Percentiles rank a stretch among this genome's conserved stretches.
Evolutionary conservation across 2,888 invertebrate species (phyloP).

Genomic region (Brenthis daphne): DNA sequence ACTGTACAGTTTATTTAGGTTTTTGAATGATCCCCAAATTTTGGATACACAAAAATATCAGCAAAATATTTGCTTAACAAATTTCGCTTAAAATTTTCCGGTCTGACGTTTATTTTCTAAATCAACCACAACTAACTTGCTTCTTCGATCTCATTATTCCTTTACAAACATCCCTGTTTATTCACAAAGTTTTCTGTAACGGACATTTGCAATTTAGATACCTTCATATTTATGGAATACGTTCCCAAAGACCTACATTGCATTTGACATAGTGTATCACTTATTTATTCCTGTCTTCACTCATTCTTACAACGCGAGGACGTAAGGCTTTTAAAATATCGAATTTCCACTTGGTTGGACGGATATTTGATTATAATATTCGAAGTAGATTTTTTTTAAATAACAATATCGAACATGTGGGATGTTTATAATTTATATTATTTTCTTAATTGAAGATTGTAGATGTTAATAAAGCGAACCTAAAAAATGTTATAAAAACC

Average conservation of each 20-base stretch:
- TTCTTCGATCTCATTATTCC: slow-evolving; percentile 29
- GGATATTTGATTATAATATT: too few species aligned
- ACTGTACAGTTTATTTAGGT: slow-evolving; percentile 13
- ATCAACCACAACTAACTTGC: slow-evolving; percentile 19
- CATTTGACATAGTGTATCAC: slow-evolving; percentile 37
- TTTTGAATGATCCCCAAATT: slow-evolving; percentile 7
- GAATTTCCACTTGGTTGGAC: background rate
- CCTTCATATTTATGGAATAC: slow-evolving; percentile 38
- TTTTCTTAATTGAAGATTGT: too few species aligned
- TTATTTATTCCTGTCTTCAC: slow-evolving; percentile 34
- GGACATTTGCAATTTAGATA: slow-evolving; percentile 36
- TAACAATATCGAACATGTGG: too few species aligned
- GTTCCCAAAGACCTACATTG: slow-evolving; percentile 35
- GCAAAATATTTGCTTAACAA: background rate
- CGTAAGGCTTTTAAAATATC: slow-evolving; percentile 1
- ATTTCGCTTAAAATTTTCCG: background rate
- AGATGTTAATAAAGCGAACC: too few species aligned
- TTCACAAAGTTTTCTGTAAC: slow-evolving; percentile 32
- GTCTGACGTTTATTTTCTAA: slow-evolving; percentile 7
- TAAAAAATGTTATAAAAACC: too few species aligned
- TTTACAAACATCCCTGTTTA: slow-evolving; percentile 31
- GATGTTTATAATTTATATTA: too few species aligned
- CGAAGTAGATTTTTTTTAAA: too few species aligned
- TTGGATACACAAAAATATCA: background rate
- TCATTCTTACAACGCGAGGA: slow-evolving; percentile 21